Percentiles rank a stretch among this genome's conserved stretches.
Evolutionary conservation across 2,113 vertebrate species (phyloP).

Genomic region (Jacana jacana): DNA sequence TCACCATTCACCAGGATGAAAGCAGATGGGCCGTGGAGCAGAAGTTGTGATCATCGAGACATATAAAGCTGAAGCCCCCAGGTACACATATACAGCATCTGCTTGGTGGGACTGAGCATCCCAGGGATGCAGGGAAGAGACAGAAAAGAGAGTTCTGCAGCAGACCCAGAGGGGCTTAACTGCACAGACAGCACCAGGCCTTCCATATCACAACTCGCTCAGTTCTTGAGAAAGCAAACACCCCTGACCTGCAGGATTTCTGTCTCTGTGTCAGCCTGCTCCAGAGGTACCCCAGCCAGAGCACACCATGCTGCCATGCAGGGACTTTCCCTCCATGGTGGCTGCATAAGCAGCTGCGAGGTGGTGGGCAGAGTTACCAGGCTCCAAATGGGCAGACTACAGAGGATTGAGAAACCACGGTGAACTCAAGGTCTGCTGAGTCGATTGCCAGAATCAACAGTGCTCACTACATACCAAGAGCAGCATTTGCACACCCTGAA

Average conservation of each 20-base stretch:
- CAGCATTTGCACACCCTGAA: not conserved
- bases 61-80: not conserved
- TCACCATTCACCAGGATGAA: not conserved
- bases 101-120: not conserved
- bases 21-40: not conserved
- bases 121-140: not conserved
- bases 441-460: slow-evolving; percentile 19
- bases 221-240: not conserved
- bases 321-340: not conserved
- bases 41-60: not conserved
- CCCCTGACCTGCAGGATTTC: not conserved
- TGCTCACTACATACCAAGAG: not conserved
- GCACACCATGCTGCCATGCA: not conserved
- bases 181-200: not conserved
- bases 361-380: not conserved
- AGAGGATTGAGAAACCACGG: not conserved
- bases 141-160: not conserved
- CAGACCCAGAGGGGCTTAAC: not conserved
- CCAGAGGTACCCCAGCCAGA: not conserved
- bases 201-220: not conserved
- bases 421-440: slow-evolving; percentile 6
- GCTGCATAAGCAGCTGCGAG: not conserved
- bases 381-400: not conserved
- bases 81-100: not conserved
- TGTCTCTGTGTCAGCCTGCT: not conserved